Conservation (phyloP, 2,113 vertebrate genomes). For the Nerophis lumbriciformis region DNA sequence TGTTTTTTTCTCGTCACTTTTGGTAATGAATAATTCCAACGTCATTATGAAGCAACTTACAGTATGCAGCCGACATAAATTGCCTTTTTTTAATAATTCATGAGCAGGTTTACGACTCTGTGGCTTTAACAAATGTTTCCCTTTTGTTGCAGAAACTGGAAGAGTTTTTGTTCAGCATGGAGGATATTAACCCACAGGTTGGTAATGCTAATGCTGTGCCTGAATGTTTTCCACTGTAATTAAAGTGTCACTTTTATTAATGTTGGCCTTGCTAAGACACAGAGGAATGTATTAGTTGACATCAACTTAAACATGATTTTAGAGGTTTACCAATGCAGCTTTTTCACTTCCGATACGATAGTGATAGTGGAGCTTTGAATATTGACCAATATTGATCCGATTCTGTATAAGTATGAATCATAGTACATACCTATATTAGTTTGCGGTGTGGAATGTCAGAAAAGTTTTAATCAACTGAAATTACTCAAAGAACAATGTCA, state of each 20-base stretch:
- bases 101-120: constrained; percentile 45
- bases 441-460: too few species aligned
- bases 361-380: too few species aligned
- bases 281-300: constrained; percentile 32
- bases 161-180: constrained; percentile 75
- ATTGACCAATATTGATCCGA: too few species aligned
- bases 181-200: constrained; percentile 69
- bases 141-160: constrained; percentile 72
- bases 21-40: constrained; percentile 64
- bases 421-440: too few species aligned
- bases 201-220: constrained; percentile 15
- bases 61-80: constrained; percentile 45
- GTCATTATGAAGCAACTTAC: constrained; percentile 48
- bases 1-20: constrained; percentile 49
- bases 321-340: neutral
- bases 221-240: constrained; percentile 32
- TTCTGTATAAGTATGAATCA: too few species aligned
- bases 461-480: too few species aligned
- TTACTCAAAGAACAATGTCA: too few species aligned
- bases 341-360: too few species aligned
- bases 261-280: constrained; percentile 1
- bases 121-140: constrained; percentile 48
- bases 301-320: constrained; percentile 41
- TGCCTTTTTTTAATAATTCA: constrained; percentile 62
- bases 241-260: constrained; percentile 27